A percentile compares a stretch with the other conserved stretches of the same genome.
Conservation (phyloP, 2,797 vertebrate species). For the Manis crassicaudata region DNA sequence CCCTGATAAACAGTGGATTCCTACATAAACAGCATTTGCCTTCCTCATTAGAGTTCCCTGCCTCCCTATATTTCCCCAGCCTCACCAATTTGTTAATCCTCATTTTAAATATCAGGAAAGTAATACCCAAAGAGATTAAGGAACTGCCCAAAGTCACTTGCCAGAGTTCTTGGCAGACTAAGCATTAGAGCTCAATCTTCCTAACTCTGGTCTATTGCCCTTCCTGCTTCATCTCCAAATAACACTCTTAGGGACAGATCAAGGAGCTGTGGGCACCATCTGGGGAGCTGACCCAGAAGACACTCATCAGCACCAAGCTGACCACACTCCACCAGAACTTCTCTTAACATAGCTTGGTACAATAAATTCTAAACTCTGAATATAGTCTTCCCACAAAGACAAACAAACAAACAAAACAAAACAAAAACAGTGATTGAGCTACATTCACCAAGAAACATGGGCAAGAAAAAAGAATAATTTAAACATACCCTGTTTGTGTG, state of each 20-base stretch:
- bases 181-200: neutral
- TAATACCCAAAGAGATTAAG: neutral
- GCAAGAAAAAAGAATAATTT: neutral
- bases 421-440: neutral
- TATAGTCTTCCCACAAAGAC: neutral
- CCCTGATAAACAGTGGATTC: neutral
- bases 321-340: neutral
- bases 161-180: neutral
- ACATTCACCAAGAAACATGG: neutral
- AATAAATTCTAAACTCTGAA: neutral
- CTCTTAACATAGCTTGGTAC: neutral
- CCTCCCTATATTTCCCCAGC: neutral
- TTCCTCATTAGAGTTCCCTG: neutral
- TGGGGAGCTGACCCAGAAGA: neutral
- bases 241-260: neutral
- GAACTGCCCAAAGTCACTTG: neutral
- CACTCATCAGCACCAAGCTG: rapidly evolving
- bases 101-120: neutral
- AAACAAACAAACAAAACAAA: neutral
- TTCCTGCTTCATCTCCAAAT: neutral
- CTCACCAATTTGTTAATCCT: neutral
- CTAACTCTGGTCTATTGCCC: no score
- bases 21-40: no score
- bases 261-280: rapidly evolving
- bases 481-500: neutral